Evolutionary conservation across 1,140 invertebrate species (phyloP), one percentile per base, ranked within the genome.

Genomic region (Amphibalanus amphitrite): DNA sequence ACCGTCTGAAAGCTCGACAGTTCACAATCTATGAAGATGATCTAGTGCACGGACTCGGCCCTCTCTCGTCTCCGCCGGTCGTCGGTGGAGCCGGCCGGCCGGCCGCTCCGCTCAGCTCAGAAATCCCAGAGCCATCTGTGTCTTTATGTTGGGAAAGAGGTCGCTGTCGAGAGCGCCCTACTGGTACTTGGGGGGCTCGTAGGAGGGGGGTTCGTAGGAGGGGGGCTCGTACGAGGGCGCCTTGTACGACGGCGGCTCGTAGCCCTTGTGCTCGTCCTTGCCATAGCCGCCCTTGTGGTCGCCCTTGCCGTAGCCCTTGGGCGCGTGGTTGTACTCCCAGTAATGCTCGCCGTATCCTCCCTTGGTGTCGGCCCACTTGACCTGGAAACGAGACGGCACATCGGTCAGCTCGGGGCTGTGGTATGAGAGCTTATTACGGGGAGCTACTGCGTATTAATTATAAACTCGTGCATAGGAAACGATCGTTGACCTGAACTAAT

Each of bases 241-340:
- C 47, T 13, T 20, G 47, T 59, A 59, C 13, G 47, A 59, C 10
- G 47, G 47, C 10, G 47, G 47, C 17, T 8, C 10, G 17, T 59
- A 59, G 1, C 47, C 47, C 47, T 59, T 59, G 47, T 6, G 13
- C 10, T 59, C 47, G 1, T 23, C 47, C 38, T 38, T 38, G 38
- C 38, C 38, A 20, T 59, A 59, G 47, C 47, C 47, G 10, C n/a
- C 69, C 64, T 74, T 70, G 68, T 71, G 70, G 0, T 47, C 28
- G 40, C 73, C 70, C 47, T 74, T 67, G 28, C 74, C 69, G n/a
- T 74, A 67, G n/a, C 72, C 73, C 59, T 74, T 74, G 17, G 75
- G 75, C n/a, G 40, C 77, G 72, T 80, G 79, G 73, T 80, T 80
- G 76, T 80, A 80, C 67, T 80, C 79, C 71, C 72, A 80, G 76